These are phyloP conservation scores for Poeciliopsis presidionis DNA, from an alignment of 2,797 vertebrate species.

Conservation along the genomic window DNA sequence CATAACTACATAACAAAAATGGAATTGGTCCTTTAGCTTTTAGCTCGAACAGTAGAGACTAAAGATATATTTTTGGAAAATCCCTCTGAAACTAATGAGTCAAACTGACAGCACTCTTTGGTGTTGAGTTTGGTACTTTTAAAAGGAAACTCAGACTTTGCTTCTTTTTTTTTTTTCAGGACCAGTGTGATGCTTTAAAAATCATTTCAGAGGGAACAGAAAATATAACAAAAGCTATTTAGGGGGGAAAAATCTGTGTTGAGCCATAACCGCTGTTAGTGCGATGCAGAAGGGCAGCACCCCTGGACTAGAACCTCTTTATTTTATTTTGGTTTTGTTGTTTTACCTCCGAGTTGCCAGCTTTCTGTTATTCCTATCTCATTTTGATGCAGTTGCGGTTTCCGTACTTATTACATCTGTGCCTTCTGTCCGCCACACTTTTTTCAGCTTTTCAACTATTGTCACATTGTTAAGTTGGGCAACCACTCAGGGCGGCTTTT, in stretches of 20 bases:
- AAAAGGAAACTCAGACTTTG: neutral
- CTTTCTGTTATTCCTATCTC: too few relatives aligned
- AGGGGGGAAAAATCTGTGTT: neutral
- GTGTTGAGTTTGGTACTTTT: neutral
- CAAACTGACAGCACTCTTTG: neutral
- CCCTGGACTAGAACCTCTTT: too few relatives aligned
- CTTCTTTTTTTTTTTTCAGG: neutral
- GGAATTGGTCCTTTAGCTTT: neutral
- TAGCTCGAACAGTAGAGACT: neutral
- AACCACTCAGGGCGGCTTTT: too few relatives aligned
- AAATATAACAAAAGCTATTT: neutral
- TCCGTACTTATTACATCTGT: too few relatives aligned
- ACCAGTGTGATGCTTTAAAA: neutral
- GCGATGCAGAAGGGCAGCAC: neutral
- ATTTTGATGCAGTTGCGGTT: too few relatives aligned
- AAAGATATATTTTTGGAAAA: neutral
- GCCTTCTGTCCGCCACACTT: too few relatives aligned
- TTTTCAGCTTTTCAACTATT: too few relatives aligned
- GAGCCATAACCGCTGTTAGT: neutral
- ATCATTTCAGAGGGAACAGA: neutral
- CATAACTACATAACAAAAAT: neutral
- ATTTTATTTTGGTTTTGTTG: neutral
- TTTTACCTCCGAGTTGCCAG: neutral
- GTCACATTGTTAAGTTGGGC: too few relatives aligned
- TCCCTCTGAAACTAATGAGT: neutral